Base-by-base conservation (phyloP, 2,113 vertebrate species). In the Catharus fuscescens region DNA sequence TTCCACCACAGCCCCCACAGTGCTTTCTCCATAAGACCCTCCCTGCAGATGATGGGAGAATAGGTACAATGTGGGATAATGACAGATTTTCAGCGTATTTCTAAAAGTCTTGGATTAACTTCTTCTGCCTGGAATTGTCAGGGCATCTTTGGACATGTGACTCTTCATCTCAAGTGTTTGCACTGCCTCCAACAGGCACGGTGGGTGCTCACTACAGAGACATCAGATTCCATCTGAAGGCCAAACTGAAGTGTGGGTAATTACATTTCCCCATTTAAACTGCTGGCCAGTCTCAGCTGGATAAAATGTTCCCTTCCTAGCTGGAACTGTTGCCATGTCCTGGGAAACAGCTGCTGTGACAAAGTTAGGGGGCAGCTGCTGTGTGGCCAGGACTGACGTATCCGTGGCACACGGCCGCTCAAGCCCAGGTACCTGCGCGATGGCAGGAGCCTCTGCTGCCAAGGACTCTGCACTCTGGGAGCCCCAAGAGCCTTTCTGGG, bases 231-330 rank as follows among this genome's bases (percentile, higher is more conserved):
- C 76, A 72, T 61, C 34, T 77, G 62, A 85, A 94, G 91, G 96
- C 91, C 74, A 87, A 72, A 60, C 5, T 79, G 74, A 94, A 93
- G 92, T 54, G 77, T 25, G 78, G 88, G 80, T 85, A 91, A 95
- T 94, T 95, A 94, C 70, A 48, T 86, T 91, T 94, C 91, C 90
- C 67, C 88, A 76, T 95, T 92, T 90, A 92, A 95, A 90, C 90
- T 86, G 74, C 54, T 5, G 21, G 57, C 8, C 80, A 92, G 40
- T 72, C 80, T 92, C 78, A 70, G 71, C 31, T 91, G 95, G 84
- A 95, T 92, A 95, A 94, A 95, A 90, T 89, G 93, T 95, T 95
- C 93, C 87, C 90, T 90, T 92, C 87, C 66, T 85, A 71, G 84
- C 61, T 86, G 85, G 80, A 95, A 91, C 61, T 8, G 65, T 57